These are phyloP conservation scores for Autographa gamma DNA, from an alignment of 2,888 invertebrate species.

Conservation along the genomic window DNA sequence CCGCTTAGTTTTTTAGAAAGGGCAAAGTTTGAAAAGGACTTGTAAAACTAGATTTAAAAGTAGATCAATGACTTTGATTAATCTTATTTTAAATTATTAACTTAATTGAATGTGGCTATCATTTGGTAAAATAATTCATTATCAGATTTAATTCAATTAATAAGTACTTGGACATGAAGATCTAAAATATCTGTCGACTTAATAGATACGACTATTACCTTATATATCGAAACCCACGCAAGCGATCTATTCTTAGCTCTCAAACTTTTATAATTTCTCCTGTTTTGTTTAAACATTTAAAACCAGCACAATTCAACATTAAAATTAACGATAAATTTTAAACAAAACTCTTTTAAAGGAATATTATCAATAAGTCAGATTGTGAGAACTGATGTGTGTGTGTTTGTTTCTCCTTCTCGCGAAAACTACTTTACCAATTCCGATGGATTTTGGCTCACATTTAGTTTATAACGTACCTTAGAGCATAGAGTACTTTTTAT, in stretches of 20 bases:
- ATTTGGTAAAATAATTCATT: neutral
- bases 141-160: neutral
- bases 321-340: too few species aligned
- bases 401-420: too few species aligned
- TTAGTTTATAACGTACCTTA: too few species aligned
- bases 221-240: neutral
- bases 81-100: neutral
- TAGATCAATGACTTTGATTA: neutral
- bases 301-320: neutral
- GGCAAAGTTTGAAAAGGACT: neutral
- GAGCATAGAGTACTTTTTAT: too few species aligned
- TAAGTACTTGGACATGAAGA: neutral
- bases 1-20: neutral
- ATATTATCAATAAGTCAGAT: too few species aligned
- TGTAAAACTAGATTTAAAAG: neutral
- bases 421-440: too few species aligned
- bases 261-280: neutral
- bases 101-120: neutral
- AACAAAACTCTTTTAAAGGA: too few species aligned
- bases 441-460: too few species aligned
- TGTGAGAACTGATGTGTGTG: too few species aligned
- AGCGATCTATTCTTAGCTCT: neutral
- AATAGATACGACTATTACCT: neutral
- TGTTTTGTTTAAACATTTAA: neutral
- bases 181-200: neutral